A percentile compares a stretch with the other conserved stretches of the same genome.
phyloP scores from a whole-genome alignment of 2,113 vertebrate genomes.

The Sylvia atricapilla region DNA sequence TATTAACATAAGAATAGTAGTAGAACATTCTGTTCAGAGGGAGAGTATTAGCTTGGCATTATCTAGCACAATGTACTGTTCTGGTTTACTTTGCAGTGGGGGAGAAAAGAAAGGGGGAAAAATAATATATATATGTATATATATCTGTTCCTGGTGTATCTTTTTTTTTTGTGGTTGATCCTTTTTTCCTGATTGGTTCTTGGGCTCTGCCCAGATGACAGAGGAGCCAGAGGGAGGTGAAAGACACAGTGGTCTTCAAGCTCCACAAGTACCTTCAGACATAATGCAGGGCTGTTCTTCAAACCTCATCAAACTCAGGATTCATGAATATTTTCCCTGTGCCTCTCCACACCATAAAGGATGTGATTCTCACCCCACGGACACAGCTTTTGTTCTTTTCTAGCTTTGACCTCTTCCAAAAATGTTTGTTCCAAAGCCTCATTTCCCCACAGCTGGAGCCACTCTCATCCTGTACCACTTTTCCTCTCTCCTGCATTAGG shows the following conservation, averaged over 20 bases:
- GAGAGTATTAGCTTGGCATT: neutral
- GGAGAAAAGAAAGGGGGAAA: accelerated
- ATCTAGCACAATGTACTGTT: neutral
- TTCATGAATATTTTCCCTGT: neutral
- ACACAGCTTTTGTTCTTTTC: neutral
- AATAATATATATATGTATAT: no score
- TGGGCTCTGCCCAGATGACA: neutral
- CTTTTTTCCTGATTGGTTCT: neutral
- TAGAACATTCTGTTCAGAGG: neutral
- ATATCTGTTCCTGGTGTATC: neutral
- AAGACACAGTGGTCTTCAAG: neutral
- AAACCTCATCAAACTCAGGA: neutral
- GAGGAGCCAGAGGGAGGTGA: neutral
- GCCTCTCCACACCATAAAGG: neutral
- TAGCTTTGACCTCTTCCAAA: neutral
- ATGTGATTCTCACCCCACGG: neutral
- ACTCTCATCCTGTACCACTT: neutral
- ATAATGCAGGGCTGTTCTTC: accelerated
- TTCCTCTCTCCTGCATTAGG: neutral
- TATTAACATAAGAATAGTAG: neutral
- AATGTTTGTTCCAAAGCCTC: neutral
- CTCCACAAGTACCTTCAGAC: neutral
- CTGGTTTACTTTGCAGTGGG: neutral
- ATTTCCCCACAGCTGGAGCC: neutral
- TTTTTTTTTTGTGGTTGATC: neutral